These are phyloP conservation scores for Limosa lapponica DNA, from an alignment of 2,797 vertebrate species.

Conservation along the genomic window DNA sequence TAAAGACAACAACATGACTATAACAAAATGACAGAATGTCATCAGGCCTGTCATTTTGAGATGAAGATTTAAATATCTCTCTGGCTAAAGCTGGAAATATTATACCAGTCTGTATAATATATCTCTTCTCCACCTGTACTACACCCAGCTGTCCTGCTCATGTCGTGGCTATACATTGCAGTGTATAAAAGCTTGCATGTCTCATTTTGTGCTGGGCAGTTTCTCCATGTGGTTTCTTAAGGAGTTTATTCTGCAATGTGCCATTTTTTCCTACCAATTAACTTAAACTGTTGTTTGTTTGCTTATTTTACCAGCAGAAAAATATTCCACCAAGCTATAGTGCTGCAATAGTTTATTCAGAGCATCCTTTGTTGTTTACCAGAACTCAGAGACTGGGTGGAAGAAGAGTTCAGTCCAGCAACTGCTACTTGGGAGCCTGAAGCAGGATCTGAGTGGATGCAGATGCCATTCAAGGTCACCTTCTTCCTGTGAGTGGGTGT, in stretches of 20 bases:
- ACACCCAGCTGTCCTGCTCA: neutral
- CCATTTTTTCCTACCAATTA: neutral
- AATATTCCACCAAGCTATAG: neutral
- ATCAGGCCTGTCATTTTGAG: neutral
- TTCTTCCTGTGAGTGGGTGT: neutral
- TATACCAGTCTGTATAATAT: neutral
- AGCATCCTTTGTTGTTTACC: constrained; percentile 3
- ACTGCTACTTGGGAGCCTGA: neutral
- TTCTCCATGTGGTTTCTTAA: neutral
- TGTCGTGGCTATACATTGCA: accelerated
- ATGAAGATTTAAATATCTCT: neutral
- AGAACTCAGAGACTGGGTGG: neutral
- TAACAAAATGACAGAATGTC: neutral
- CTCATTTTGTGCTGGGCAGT: neutral
- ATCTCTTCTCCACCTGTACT: neutral
- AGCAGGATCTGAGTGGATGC: neutral
- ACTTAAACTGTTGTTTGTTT: neutral
- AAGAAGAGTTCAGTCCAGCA: neutral
- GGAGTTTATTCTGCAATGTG: neutral
- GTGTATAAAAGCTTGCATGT: neutral
- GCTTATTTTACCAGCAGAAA: constrained; percentile 3
- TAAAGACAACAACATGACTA: neutral
- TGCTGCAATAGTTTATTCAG: neutral
- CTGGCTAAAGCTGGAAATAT: neutral
- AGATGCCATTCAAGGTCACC: constrained; percentile 3